Percentiles rank a stretch among this genome's conserved stretches.
These are phyloP conservation scores for Ceratosolen solmsi DNA, from an alignment of 1,140 invertebrate species.

Conservation along the genomic window DNA sequence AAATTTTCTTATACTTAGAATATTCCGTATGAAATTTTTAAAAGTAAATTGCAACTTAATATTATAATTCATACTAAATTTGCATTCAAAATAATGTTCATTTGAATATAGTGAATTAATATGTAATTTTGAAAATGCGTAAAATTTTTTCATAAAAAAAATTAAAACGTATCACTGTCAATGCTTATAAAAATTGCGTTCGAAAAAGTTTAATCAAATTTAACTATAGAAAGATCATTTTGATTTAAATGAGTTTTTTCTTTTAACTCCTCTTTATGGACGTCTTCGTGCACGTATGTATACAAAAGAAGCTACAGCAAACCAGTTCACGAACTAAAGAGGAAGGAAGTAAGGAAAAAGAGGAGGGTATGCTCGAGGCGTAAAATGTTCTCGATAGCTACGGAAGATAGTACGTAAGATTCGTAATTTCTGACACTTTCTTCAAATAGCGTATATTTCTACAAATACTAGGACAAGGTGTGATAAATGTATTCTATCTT, in stretches of 20 bases:
- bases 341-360: constrained; percentile 41
- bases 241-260: constrained; percentile 24
- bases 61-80: neutral
- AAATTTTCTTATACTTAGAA: neutral
- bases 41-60: neutral
- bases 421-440: constrained; percentile 48
- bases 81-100: neutral
- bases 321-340: constrained; percentile 16
- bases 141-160: neutral
- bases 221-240: neutral
- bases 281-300: neutral
- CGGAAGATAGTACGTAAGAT: constrained; percentile 42
- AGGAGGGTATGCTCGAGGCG: constrained; percentile 38
- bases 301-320: constrained; percentile 26
- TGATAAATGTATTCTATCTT: constrained; percentile 12
- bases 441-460: constrained; percentile 35
- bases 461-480: neutral
- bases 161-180: neutral
- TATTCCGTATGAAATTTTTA: neutral
- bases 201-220: constrained; percentile 12
- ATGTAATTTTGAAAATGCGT: neutral
- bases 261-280: neutral
- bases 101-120: neutral
- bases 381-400: constrained; percentile 35
- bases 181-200: neutral